phyloP scores from a whole-genome alignment of 2,113 vertebrate species.

The Fukomys damarensis region DNA sequence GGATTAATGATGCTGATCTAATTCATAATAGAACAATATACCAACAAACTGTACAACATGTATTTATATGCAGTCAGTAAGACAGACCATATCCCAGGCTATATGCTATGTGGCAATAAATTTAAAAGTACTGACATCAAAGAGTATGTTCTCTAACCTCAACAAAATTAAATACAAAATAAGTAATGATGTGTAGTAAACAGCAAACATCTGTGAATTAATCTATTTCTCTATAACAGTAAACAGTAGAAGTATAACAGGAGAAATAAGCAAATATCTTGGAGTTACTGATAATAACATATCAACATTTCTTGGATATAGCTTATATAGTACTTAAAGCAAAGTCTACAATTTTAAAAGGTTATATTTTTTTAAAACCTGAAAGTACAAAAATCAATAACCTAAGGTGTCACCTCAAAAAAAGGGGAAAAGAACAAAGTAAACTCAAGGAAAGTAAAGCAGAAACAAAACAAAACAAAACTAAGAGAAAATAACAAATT shows the following conservation, averaged over 20 bases:
- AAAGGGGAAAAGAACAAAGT: background rate
- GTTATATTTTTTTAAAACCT: background rate
- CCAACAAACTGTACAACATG: background rate
- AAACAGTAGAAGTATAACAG: background rate
- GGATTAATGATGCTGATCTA: background rate
- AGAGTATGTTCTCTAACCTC: background rate
- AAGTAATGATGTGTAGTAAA: background rate
- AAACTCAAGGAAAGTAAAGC: background rate
- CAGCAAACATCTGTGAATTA: background rate
- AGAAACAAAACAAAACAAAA: background rate
- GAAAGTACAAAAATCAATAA: background rate
- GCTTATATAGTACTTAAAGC: background rate
- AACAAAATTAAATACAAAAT: background rate
- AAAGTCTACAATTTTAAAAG: background rate
- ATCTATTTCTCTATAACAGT: background rate
- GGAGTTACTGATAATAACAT: background rate
- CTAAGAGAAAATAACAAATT: background rate
- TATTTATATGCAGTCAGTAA: background rate
- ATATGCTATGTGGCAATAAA: background rate
- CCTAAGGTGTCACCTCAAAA: background rate
- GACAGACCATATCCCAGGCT: background rate
- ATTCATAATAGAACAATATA: background rate
- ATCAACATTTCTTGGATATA: background rate
- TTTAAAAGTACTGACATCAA: background rate
- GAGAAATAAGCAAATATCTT: background rate